A percentile compares a stretch with the other conserved stretches of the same genome.
phyloP scores from a whole-genome alignment of 2,113 vertebrate genomes.

The Calidris pugnax region DNA sequence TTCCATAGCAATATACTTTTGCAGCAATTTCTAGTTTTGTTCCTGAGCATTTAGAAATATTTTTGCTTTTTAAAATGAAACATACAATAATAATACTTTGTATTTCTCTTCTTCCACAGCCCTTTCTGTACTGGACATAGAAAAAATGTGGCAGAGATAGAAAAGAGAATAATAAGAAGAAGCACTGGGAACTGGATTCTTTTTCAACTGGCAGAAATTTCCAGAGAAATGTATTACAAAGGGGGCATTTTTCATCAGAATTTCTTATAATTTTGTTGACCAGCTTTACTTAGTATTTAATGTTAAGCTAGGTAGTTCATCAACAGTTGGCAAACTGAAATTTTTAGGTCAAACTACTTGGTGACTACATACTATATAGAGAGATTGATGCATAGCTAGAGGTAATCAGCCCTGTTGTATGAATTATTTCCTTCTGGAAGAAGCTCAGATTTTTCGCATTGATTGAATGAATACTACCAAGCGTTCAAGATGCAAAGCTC shows the following conservation, averaged over 20 bases:
- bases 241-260: background rate
- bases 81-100: background rate
- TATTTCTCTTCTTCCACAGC: background rate
- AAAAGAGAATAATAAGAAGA: background rate
- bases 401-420: background rate
- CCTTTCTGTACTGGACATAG: background rate
- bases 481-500: background rate
- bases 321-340: background rate
- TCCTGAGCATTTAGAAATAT: background rate
- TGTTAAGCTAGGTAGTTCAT: background rate
- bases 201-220: background rate
- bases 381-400: background rate
- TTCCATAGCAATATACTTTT: background rate
- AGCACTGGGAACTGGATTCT: background rate
- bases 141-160: background rate
- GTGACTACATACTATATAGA: background rate
- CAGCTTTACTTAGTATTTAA: background rate
- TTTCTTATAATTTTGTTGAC: background rate
- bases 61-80: background rate
- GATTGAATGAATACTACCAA: background rate
- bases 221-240: background rate
- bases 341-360: background rate
- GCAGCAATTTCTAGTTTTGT: background rate
- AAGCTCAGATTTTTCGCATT: background rate
- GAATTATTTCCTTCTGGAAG: slow-evolving; percentile 1